Base-by-base conservation (phyloP, 1,140 invertebrate genomes). In the Ceratosolen solmsi region DNA sequence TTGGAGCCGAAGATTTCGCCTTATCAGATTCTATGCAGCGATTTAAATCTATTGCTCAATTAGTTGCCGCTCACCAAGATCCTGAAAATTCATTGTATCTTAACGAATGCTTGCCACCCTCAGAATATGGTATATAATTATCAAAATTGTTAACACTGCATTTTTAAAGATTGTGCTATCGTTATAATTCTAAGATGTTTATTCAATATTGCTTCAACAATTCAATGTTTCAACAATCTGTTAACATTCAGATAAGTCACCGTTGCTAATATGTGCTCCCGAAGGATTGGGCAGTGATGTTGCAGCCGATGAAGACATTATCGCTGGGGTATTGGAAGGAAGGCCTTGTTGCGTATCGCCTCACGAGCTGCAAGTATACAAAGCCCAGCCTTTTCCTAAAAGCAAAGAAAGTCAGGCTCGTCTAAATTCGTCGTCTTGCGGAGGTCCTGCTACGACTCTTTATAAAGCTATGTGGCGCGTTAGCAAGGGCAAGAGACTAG, bases 51-150 rank as follows among this genome's bases (percentile, higher is more conserved):
- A 92, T 96, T 36, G 89, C 91, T 79, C 92, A 95, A 75, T 90
- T 96, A 36, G 90, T 96, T 51, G 85, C 88, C 11, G 92, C 93
- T 80, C 94, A 95, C 87, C 93, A 93, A 86, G 90, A 94, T 89
- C 89, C 92, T 20, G 92, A 94, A 63, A 90, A 90, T 49, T 86
- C 90, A 63, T 91, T 95, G 86, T 93, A 92, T 86, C 88, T 96
- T 11, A 92, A 93, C 54, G 95, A 96, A 88, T 96, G 96, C 86
- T 93, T 97, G 87, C 96, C 95, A 58, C 94, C 96, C 22, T 97
- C 96, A 2, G 96, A 97, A 93, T 96, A 96, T 92, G 96, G 95
- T 96, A 93, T 87, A 87, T n/a, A 56, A 54, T 51, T 25, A 3
- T 33, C 13, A 49, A 13, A 78, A 33, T 38, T n/a, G 7, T n/a